Base-by-base conservation (phyloP, 2,888 invertebrate genomes). In the Lamproptera curius region DNA sequence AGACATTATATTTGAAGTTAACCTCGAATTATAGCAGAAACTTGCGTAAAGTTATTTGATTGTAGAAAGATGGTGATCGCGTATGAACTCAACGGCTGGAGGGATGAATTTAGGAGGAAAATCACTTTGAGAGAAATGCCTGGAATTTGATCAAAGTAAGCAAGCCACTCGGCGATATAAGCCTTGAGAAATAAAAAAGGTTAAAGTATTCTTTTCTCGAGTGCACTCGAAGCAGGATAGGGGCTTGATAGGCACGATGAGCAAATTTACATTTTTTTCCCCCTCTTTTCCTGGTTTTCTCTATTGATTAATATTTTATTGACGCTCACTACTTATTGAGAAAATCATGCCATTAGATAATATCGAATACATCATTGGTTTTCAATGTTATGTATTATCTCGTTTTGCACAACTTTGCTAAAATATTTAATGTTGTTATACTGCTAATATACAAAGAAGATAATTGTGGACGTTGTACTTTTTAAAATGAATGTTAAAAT, bases 41-140 rank as follows among this genome's bases (percentile, higher is more conserved):
- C n/a, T n/a, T n/a, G n/a, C n/a, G n/a, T n/a, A n/a, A n/a, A n/a
- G n/a, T n/a, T n/a, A n/a, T n/a, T n/a, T n/a, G 10, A 26, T 46
- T 34, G 8, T 2, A 26, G 14, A n/a, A 28, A 36, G 13, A 36
- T 41, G 28, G 28, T 1, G 35, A 31, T 26, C 28, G 36, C 36
- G 14, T 28, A 14, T n/a, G 86, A 89, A 49, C 89, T 88, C 0
- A 75, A 80, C 15, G 62, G 28, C 23, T 13, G n/a, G n/a, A 16
- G 38, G 11, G 20, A 40, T 39, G 36, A 28, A 16, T 23, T n/a
- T 11, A 26, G 2, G 31, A 13, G 14, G n/a, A n/a, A 41, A 44
- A 49, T 49, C 44, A 31, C 40, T 43, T 42, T 44, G n/a, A n/a
- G 43, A 44, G 40, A 31, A 40, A 40, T 49, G 17, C 36, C 31